Evolutionary conservation across 2,888 invertebrate genomes (phyloP), one percentile per base, ranked within the genome.

Genomic region (Thereva unica): DNA sequence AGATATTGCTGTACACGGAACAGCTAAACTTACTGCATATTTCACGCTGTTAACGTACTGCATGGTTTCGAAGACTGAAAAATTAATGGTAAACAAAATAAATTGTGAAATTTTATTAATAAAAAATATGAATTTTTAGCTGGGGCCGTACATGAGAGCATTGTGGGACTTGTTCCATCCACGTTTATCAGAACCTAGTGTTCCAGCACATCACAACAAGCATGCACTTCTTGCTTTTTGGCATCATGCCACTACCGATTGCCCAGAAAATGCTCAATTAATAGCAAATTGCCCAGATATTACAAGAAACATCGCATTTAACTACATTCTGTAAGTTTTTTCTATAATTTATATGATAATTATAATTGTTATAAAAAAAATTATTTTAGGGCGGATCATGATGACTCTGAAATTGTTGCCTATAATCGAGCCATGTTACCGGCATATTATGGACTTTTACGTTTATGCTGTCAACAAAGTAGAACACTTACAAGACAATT

Each of bases 121-220:
- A 47, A 34, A 44, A 41, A 35, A 23, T 23, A 23, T 23, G 23
- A 23, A 23, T 23, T 23, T 84, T 1, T 82, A 95, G 94, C 94
- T 96, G 82, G 92, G 94, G n/a, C 91, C 90, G 73, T 93, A 92
- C 81, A 91, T 95, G 83, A 85, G 89, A 74, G 93, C 95, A 75
- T 83, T 97, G 47, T 97, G 96, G 96, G 92, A 94, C 73, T 82
- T 97, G 66, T 97, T 96, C 81, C 95, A 96, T 84, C 95, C 96
- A 2, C 92, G 93, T 74, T 85, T 96, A 70, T 93, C 95, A 7
- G 96, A 97, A 82, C 96, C 96, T 1, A 92, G 94, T 64, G 94
- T 96, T 73, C 92, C 96, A 34, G 93, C 95, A 65, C 95, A 96
- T 82, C 95, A 95, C 76, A 96, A 96, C 81, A 96, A 96, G 79